phyloP scores from a whole-genome alignment of 1,140 invertebrate genomes.

The Camponotus pennsylvanicus region DNA sequence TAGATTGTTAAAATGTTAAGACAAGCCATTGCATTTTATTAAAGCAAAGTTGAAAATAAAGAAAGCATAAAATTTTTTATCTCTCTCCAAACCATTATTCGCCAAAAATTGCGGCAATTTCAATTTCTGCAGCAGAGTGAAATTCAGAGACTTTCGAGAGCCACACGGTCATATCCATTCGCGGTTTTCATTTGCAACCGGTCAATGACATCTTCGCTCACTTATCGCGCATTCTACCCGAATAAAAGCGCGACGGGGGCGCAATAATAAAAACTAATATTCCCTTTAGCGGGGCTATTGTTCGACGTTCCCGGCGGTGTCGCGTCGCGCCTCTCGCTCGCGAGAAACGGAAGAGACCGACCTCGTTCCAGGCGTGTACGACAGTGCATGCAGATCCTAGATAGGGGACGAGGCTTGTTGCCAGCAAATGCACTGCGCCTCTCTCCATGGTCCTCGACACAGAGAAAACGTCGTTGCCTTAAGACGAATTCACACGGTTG shows the following conservation, averaged over 20 bases:
- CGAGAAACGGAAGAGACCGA: conserved; percentile 43
- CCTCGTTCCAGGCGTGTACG: conserved; percentile 42
- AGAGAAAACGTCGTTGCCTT: conserved; percentile 43
- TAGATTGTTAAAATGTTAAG: neutral
- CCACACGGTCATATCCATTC: conserved; percentile 15
- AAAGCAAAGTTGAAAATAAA: neutral
- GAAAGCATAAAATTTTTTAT: conserved; percentile 17
- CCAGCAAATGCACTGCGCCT: conserved; percentile 62
- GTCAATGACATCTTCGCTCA: conserved; percentile 36
- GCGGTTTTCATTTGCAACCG: conserved; percentile 43
- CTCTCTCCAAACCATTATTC: neutral
- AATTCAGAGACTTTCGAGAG: neutral
- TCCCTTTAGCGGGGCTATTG: conserved; percentile 72
- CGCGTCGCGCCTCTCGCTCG: conserved; percentile 51
- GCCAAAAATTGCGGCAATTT: conserved; percentile 1
- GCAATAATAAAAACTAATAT: conserved; percentile 71
- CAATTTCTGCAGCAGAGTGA: neutral
- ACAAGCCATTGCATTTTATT: neutral
- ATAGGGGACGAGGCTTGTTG: conserved; percentile 59
- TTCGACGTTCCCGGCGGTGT: conserved; percentile 63
- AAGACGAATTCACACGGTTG: conserved; percentile 39
- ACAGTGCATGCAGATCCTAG: conserved; percentile 68
- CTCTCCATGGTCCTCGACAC: conserved; percentile 23
- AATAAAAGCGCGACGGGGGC: conserved; percentile 35
- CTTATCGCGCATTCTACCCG: conserved; percentile 37